Percentiles rank a stretch among this genome's conserved stretches.
Conservation (phyloP, 2,888 invertebrate species). For the Cosmia pyralina region DNA sequence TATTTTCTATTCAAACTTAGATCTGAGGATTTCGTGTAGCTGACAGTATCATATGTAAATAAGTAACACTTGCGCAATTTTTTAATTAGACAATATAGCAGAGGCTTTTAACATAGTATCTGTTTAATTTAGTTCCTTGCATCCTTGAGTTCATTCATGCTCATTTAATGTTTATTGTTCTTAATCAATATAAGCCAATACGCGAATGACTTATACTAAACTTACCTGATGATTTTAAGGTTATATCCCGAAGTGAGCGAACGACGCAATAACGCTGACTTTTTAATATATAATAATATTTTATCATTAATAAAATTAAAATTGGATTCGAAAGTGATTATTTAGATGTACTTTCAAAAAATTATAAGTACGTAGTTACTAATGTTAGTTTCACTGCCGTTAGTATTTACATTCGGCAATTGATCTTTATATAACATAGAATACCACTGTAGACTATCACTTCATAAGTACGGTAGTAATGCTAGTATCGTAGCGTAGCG, state of each 20-base stretch:
- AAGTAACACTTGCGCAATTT: constrained; percentile 45
- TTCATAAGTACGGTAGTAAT: constrained; percentile 31
- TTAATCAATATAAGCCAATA: constrained; percentile 13
- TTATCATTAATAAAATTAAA: constrained; percentile 6
- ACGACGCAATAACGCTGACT: constrained; percentile 9
- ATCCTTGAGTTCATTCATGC: constrained; percentile 50
- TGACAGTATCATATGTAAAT: constrained; percentile 69
- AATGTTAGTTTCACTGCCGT: constrained; percentile 30
- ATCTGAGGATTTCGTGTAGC: constrained; percentile 82
- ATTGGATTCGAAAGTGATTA: constrained; percentile 18
- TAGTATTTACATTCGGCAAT: constrained; percentile 11
- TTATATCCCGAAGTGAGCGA: constrained; percentile 50
- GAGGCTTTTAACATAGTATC: constrained; percentile 66
- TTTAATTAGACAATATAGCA: constrained; percentile 36
- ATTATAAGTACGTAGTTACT: constrained; percentile 14
- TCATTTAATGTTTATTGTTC: constrained; percentile 28
- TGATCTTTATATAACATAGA: constrained; percentile 16
- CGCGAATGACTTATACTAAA: constrained; percentile 10
- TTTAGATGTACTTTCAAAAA: constrained; percentile 11
- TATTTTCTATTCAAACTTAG: constrained; percentile 77
- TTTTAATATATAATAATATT: constrained; percentile 13
- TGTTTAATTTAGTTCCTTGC: constrained; percentile 62
- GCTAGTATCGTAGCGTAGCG: constrained; percentile 31
- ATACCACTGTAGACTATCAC: no score
- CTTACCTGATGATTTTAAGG: constrained; percentile 20